phyloP scores from a whole-genome alignment of 64 coral and sea anemone species.

The Pocillopora damicornis region DNA sequence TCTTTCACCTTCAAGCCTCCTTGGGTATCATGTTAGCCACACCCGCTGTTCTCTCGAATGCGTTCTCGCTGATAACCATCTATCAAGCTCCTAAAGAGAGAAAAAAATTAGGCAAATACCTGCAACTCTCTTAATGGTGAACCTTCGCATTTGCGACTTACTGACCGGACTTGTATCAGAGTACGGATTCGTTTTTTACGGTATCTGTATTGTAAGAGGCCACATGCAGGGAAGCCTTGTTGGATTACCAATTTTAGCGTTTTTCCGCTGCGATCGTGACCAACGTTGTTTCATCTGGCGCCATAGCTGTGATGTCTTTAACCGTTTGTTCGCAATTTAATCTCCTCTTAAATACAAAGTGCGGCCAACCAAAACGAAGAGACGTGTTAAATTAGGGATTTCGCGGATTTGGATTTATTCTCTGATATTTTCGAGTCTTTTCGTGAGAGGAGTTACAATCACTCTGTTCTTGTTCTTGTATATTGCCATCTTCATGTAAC shows the following conservation, averaged over 20 bases:
- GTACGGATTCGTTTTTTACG: background rate
- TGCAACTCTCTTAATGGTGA: background rate
- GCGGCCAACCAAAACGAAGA: background rate
- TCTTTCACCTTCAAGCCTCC: background rate
- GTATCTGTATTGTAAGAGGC: background rate
- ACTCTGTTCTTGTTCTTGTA: background rate
- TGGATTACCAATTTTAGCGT: background rate
- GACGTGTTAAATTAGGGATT: background rate
- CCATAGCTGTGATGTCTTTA: background rate
- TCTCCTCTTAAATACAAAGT: background rate
- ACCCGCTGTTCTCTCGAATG: conserved; percentile 3
- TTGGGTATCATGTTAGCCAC: background rate
- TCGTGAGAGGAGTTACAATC: background rate
- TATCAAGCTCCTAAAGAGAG: background rate
- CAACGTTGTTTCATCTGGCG: background rate
- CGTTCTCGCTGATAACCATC: background rate
- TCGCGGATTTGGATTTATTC: conserved; percentile 8
- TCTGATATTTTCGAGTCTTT: background rate
- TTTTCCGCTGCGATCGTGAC: background rate
- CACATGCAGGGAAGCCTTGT: background rate
- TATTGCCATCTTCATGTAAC: background rate
- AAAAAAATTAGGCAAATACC: background rate
- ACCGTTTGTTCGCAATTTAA: background rate
- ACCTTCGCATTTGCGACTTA: background rate
- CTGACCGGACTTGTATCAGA: background rate